A percentile compares a stretch with the other conserved stretches of the same genome.
Evolutionary conservation across 2,113 vertebrate genomes (phyloP).

Genomic region (Scopus umbretta): DNA sequence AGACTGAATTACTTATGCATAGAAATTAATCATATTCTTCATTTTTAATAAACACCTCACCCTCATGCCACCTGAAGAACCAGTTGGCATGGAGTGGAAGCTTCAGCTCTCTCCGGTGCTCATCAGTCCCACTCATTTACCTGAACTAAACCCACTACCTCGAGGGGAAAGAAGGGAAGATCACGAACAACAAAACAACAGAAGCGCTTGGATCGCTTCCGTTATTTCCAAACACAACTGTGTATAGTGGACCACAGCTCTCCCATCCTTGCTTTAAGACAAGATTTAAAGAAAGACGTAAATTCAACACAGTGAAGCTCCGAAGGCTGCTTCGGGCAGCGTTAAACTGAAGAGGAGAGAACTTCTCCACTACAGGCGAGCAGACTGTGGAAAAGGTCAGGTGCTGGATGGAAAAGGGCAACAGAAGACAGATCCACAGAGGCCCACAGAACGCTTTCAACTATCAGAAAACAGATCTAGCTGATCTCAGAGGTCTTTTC

Average conservation of each 20-base stretch:
- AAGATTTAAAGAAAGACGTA: background rate
- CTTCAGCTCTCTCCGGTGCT: background rate
- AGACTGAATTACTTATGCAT: background rate
- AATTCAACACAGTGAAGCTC: background rate
- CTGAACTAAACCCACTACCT: background rate
- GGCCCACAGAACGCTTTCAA: background rate
- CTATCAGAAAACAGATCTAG: no score
- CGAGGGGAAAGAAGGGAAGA: background rate
- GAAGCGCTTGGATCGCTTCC: background rate
- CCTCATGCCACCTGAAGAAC: background rate
- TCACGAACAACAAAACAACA: accelerated
- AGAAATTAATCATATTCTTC: background rate
- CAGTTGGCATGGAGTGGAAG: background rate
- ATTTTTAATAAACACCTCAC: background rate
- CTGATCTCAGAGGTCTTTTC: no score
- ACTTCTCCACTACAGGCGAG: background rate
- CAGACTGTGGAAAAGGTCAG: background rate
- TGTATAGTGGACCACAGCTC: background rate
- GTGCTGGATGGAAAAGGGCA: background rate
- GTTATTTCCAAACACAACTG: background rate
- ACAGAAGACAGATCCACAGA: background rate
- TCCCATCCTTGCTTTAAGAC: background rate
- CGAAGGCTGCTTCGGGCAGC: background rate
- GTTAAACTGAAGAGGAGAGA: background rate
- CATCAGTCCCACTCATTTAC: background rate